Evolutionary conservation across 2,888 invertebrate genomes (phyloP), one percentile per base, ranked within the genome.

Genomic region (Diaphora mendica): DNA sequence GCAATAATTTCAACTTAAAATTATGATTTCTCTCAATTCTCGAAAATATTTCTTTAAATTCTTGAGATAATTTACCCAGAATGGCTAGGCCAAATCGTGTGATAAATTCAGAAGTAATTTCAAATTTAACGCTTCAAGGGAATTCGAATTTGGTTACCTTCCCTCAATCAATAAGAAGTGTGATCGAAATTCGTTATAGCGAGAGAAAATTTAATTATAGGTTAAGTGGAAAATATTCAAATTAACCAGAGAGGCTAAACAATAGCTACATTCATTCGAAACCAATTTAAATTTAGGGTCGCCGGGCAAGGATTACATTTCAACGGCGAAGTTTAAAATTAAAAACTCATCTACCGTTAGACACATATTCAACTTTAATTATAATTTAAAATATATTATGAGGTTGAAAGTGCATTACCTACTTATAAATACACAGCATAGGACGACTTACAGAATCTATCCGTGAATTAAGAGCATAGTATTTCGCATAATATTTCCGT

Each of bases 161-260:
- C 68, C 71, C 70, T 76, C 78, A 73, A 81, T 81, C 77, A 85
- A 82, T 82, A 83, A 79, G 26, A 68, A 59, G 44, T 74, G 42
- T 64, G 70, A 71, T 70, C 48, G 35, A 71, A 66, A 64, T 64
- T 69, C 68, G 68, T 72, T 68, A 59, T 68, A 30, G 55, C 65
- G 51, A 68, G 65, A 68, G 70, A 83, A 86, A 85, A 83, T 88
- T 87, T 89, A 89, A 90, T 90, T 88, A 88, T 79, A 83, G 82
- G 82, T 83, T 85, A 88, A 88, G 86, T 88, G 87, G 86, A 87
- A 88, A 90, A 88, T 90, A 89, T 90, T 90, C 86, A 89, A 90
- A 89, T 90, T 86, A 86, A 86, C 86, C 81, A 75, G 33, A 70
- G 83, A 79, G 80, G 79, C 82, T 85, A 84, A 87, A 86, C 86